Evolutionary conservation across 2,797 vertebrate species (phyloP), one percentile per base, ranked within the genome.

Genomic region (Epinephelus awoara): DNA sequence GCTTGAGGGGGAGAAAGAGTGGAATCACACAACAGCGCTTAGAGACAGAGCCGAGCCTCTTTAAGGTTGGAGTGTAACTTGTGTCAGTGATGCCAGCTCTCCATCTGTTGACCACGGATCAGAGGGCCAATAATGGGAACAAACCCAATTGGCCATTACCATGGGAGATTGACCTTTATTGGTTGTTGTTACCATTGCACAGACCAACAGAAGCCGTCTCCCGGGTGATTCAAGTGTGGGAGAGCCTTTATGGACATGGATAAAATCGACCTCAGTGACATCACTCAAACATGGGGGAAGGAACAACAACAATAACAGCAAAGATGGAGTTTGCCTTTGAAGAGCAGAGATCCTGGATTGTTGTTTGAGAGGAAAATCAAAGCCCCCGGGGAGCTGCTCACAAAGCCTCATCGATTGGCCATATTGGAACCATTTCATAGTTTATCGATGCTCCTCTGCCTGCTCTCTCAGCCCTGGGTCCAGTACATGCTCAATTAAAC

Each of bases 361-460:
- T 89, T 94, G 90, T 93, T 93, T 93, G 89, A 94, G 89, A 90
- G 91, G 79, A 92, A 94, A 93, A 95, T 95, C 92, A 92, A 92
- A 93, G 83, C 50, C 93, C 84, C 86, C 15, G 46, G 90, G 88
- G 94, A 92, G 65, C 81, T 61, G 89, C 86, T 92, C 89, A 91
- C 92, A 94, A 94, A 95, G 93, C 93, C 72, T 55, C 85, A 94
- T 93, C 68, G 93, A 95, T 88, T 61, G 75, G 80, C 87, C 75
- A 89, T 93, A 94, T 95, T 94, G 92, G 91, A 95, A 94, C 89
- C 86, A 93, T 93, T 93, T 95, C 93, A 95, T 95, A 92, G 93
- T 92, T 95, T 93, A 94, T 96, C 91, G 74, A 95, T 95, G 89
- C 80, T 93, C 87, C 84, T 92, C 91, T 86, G 85, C 88, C 79